Conservation (phyloP, 1,140 invertebrate species). For the Galendromus occidentalis region DNA sequence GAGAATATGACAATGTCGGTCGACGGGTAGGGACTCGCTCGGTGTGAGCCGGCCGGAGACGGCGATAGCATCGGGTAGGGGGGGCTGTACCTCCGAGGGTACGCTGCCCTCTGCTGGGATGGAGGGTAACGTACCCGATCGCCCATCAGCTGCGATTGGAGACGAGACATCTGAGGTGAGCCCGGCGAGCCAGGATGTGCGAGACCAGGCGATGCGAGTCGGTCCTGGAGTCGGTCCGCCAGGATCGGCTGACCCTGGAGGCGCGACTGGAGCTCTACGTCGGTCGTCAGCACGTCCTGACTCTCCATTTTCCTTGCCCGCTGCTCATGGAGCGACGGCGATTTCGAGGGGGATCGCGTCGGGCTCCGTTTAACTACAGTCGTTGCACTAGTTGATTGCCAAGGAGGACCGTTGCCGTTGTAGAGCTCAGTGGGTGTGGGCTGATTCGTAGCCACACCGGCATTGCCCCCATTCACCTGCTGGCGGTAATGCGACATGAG, state of each 20-base stretch:
- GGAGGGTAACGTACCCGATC: slow-evolving; percentile 19
- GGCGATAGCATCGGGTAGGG: slow-evolving; percentile 23
- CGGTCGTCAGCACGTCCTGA: neutral
- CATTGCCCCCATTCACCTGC: neutral
- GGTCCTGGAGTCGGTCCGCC: slow-evolving; percentile 7
- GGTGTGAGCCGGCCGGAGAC: slow-evolving; percentile 23
- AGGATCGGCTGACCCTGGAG: slow-evolving; percentile 32
- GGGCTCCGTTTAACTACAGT: slow-evolving; percentile 45
- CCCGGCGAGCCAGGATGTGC: neutral
- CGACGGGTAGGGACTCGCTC: neutral
- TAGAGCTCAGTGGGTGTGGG: neutral
- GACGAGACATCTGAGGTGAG: slow-evolving; percentile 13
- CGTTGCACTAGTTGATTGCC: neutral
- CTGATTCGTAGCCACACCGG: neutral
- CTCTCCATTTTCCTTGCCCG: slow-evolving; percentile 52
- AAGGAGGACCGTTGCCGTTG: neutral
- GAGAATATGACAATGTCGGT: too few relatives aligned
- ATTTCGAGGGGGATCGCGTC: slow-evolving; percentile 27
- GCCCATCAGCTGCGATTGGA: slow-evolving; percentile 21
- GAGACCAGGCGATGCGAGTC: neutral
- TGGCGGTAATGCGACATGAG: slow-evolving; percentile 9
- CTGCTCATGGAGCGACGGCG: slow-evolving; percentile 63
- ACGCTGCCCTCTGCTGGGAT: slow-evolving; percentile 28
- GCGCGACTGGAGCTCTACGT: slow-evolving; percentile 21
- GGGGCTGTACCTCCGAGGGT: slow-evolving; percentile 27